Evolutionary conservation across 2,797 vertebrate species (phyloP).

Genomic region (Liasis olivaceus): DNA sequence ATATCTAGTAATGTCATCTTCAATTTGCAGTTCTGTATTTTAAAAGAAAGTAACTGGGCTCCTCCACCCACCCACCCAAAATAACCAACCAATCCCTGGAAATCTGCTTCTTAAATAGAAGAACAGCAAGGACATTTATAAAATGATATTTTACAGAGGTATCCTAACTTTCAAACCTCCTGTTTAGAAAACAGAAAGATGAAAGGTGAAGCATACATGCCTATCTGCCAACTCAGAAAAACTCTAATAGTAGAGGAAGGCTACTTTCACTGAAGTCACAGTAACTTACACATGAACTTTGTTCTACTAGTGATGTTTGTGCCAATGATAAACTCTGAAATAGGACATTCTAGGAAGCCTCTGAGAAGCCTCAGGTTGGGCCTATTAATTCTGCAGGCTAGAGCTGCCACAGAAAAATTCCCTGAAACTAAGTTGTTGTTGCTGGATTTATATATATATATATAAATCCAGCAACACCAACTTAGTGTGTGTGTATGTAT

Average conservation of each 20-base stretch:
- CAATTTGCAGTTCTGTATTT: not conserved
- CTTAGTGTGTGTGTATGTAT: not conserved
- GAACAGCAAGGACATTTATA: not conserved
- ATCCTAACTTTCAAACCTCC: not conserved
- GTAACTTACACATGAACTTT: not conserved
- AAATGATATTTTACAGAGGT: not conserved
- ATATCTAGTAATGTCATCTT: not conserved
- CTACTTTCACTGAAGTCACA: no score
- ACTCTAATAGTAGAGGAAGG: not conserved
- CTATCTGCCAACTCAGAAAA: not conserved
- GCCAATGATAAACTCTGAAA: not conserved
- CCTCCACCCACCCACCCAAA: not conserved
- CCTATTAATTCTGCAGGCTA: no score
- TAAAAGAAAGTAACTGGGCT: not conserved
- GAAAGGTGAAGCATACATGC: not conserved
- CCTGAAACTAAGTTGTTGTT: no score
- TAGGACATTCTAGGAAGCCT: not conserved
- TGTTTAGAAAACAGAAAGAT: not conserved
- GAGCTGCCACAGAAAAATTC: no score
- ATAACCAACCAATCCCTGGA: not conserved
- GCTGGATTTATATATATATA: no score
- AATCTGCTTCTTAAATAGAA: not conserved
- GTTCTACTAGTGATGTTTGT: not conserved
- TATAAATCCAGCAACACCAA: no score
- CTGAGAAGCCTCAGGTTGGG: no score